Percentiles rank a stretch among this genome's conserved stretches.
Evolutionary conservation across 2,888 invertebrate species (phyloP).

Genomic region (Tenthredo distinguenda): DNA sequence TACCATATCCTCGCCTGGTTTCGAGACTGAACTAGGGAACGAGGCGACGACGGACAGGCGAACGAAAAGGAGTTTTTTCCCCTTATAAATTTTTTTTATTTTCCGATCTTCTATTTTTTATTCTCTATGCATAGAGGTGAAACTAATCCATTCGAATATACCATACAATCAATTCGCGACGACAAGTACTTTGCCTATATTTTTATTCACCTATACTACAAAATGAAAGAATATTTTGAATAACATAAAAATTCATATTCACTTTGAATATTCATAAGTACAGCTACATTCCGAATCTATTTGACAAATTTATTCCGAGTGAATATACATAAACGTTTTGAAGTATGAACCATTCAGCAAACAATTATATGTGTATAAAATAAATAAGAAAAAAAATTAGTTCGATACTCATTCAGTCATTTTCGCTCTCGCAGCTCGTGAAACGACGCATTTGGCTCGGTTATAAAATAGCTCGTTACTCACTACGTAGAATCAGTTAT

Average conservation of each 20-base stretch:
- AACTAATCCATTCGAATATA: not conserved
- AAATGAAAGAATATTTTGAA: not conserved
- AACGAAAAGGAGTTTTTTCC: constrained; percentile 23
- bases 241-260: not conserved
- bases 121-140: not conserved
- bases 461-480: constrained; percentile 4
- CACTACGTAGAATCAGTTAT: constrained; percentile 23
- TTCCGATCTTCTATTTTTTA: not conserved
- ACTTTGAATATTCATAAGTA: not conserved
- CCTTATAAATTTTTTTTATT: not conserved
- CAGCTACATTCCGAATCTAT: not conserved
- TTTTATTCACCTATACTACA: not conserved
- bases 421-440: not conserved
- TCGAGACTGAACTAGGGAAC: constrained; percentile 40
- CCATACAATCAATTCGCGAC: not conserved
- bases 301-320: constrained; percentile 1
- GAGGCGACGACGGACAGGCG: constrained; percentile 28
- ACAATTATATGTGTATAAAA: not conserved
- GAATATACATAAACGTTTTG: not conserved
- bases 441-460: not conserved
- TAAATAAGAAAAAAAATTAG: not conserved
- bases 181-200: not conserved
- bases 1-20: constrained; percentile 27
- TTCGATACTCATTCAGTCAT: not conserved
- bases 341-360: not conserved